A percentile compares a stretch with the other conserved stretches of the same genome.
Evolutionary conservation across 2,113 vertebrate genomes (phyloP).

Genomic region (Dasypus novemcinctus): DNA sequence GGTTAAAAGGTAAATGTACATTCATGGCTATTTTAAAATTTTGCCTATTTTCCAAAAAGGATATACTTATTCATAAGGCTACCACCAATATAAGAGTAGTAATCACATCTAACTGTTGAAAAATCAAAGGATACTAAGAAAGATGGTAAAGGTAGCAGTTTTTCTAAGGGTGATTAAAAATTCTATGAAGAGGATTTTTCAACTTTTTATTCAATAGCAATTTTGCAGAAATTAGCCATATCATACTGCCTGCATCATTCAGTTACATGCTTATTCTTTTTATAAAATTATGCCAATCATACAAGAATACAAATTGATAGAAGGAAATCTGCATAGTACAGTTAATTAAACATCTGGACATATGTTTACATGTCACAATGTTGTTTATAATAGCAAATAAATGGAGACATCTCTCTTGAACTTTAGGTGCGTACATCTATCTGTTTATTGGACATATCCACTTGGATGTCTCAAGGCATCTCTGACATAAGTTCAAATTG

Average conservation of each 20-base stretch:
- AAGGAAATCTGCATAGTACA: background rate
- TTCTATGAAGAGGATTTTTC: background rate
- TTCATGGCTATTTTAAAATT: background rate
- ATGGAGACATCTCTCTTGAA: background rate
- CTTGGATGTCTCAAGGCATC: background rate
- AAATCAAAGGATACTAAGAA: background rate
- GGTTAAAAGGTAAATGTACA: background rate
- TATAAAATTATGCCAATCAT: background rate
- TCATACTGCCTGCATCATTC: background rate
- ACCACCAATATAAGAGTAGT: background rate
- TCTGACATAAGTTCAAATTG: background rate
- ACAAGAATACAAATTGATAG: background rate
- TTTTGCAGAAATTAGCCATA: background rate
- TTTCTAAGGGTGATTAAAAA: background rate
- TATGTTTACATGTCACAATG: background rate
- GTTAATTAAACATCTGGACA: background rate
- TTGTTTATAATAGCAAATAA: background rate
- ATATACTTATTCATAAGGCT: background rate
- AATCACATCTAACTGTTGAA: background rate
- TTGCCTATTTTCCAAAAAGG: background rate
- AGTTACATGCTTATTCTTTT: background rate
- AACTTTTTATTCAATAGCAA: background rate
- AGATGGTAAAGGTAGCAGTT: background rate
- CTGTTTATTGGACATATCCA: background rate
- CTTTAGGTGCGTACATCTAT: background rate